phyloP scores from a whole-genome alignment of 92 coral and sea anemone species.

The Epizoanthus rinbou region DNA sequence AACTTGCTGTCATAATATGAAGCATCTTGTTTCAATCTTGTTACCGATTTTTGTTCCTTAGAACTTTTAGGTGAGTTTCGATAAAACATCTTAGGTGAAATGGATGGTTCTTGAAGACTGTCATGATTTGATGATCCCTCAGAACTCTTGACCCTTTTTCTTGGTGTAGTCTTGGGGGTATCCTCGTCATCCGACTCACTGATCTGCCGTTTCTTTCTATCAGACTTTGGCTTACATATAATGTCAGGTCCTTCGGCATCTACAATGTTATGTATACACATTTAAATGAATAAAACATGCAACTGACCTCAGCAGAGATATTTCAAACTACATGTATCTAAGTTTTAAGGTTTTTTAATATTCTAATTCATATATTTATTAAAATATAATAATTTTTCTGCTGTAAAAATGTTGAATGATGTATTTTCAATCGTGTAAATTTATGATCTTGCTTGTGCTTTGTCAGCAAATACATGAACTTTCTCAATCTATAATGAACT shows the following conservation, averaged over 20 bases:
- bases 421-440: too few species aligned
- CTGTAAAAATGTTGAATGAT: too few species aligned
- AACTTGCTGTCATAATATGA: background rate
- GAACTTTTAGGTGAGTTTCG: background rate
- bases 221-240: background rate
- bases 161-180: background rate
- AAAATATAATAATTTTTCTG: too few species aligned
- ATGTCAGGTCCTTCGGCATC: background rate
- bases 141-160: conserved; percentile 5
- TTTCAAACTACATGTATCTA: too few species aligned
- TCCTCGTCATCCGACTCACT: conserved; percentile 7
- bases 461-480: too few species aligned
- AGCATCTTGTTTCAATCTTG: background rate
- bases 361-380: too few species aligned
- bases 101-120: background rate
- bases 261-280: too few species aligned
- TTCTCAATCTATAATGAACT: too few species aligned
- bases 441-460: too few species aligned
- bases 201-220: background rate
- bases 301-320: too few species aligned
- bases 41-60: conserved; percentile 2
- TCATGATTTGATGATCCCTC: background rate
- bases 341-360: too few species aligned
- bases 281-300: too few species aligned
- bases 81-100: background rate